Evolutionary conservation across 2,797 vertebrate species (phyloP).

Genomic region (Poecilia velifera): DNA sequence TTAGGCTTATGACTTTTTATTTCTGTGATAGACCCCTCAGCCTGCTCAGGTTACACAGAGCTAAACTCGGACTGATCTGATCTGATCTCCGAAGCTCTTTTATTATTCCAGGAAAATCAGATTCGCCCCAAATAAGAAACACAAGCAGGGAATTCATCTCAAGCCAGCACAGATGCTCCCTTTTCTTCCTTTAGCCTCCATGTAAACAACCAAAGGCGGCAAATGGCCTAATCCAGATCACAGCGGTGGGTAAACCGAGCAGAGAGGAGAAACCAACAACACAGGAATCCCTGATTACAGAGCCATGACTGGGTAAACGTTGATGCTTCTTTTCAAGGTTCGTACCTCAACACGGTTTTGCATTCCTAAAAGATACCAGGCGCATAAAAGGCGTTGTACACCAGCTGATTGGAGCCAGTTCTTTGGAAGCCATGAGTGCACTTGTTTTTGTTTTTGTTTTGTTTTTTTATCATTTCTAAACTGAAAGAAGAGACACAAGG

Average conservation of each 20-base stretch:
- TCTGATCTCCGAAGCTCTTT: conserved; percentile 19
- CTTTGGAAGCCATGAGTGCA: neutral
- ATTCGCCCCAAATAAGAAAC: conserved; percentile 28
- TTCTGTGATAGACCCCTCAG: conserved; percentile 31
- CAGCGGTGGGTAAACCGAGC: conserved; percentile 29
- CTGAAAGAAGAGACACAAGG: neutral
- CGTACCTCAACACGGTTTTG: conserved; percentile 17
- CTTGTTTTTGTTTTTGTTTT: neutral
- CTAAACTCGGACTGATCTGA: conserved; percentile 30
- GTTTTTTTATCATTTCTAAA: conserved; percentile 1
- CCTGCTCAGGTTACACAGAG: conserved; percentile 31
- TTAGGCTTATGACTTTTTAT: conserved; percentile 39
- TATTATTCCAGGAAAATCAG: conserved; percentile 60
- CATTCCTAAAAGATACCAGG: neutral
- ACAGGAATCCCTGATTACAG: conserved; percentile 28
- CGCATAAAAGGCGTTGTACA: neutral
- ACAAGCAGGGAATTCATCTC: conserved; percentile 6
- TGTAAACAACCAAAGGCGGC: conserved; percentile 55
- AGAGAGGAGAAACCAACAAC: conserved; percentile 24
- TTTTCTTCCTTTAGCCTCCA: conserved; percentile 30
- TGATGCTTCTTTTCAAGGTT: neutral
- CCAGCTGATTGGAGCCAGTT: conserved; percentile 5
- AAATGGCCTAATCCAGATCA: conserved; percentile 59
- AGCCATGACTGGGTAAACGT: neutral
- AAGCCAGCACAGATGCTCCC: conserved; percentile 43